Base-by-base conservation (phyloP, 2,113 vertebrate genomes). In the Oreotrochilus melanogaster region DNA sequence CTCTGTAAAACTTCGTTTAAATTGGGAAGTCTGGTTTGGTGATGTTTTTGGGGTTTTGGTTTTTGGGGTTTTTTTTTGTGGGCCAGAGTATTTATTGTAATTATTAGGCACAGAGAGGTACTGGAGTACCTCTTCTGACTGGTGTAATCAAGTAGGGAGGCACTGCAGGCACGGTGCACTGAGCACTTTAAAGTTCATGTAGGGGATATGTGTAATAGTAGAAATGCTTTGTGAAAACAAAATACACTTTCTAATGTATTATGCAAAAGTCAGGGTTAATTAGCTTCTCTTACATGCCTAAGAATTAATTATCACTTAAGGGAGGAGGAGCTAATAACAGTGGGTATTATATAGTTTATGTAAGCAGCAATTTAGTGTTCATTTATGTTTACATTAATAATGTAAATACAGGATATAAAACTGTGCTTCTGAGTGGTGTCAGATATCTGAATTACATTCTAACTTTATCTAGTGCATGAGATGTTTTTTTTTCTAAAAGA, bases 241-340 rank as follows among this genome's bases (percentile, higher is more conserved):
- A 84, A n/a, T 95, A 48, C 60, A 71, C 33, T 84, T 96, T 91
- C 80, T 91, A 84, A 62, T 92, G 80, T 33, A 61, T 89, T 93
- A 83, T 65, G 86, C 83, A 88, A 75, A 94, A 96, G 43, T 75
- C 66, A 75, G 48, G 35, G 78, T 87, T 96, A 94, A 96, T 95
- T 92, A 94, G 35, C 39, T 91, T 89, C 57, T 76, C 53, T 62
- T 88, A 80, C 33, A 69, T 90, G 60, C 92, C 86, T 92, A 31
- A 92, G 79, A 83, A 86, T 90, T 88, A 93, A 92, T 97, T 93
- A 93, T 74, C 37, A 58, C 79, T 89, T 86, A 92, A 88, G 95
- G 66, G 47, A 95, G 83, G 79, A 86, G 42, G 53, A 66, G 67
- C 92, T 94, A 92, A 62, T 89, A 78, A 72, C 69, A 86, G 67